A percentile compares a stretch with the other conserved stretches of the same genome.
Conservation (phyloP, 2,888 invertebrate genomes). For the Drosophila pegasa region DNA sequence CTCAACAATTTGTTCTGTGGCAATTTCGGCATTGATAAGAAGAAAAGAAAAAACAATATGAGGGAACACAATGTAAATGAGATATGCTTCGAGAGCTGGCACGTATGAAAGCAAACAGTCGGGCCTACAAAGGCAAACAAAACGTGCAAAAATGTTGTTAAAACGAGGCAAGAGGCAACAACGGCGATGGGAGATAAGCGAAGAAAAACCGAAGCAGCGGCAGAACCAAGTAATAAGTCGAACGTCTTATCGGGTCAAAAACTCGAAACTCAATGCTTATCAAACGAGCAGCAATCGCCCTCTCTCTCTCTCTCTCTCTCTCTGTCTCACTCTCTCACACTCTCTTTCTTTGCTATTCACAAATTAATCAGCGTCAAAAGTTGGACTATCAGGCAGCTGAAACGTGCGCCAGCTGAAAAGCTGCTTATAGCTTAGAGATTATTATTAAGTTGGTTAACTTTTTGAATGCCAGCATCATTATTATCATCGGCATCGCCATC, state of each 20-base stretch:
- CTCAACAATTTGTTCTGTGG: conserved; percentile 1
- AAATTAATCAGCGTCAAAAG: conserved; percentile 56
- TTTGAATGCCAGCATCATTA: conserved; percentile 27
- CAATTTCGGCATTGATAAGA: conserved; percentile 13
- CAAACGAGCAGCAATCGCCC: conserved; percentile 8
- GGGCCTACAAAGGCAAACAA: conserved; percentile 27
- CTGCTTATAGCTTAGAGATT: conserved; percentile 32
- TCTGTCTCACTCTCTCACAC: neutral
- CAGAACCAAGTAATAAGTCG: neutral
- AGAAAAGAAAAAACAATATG: conserved; percentile 18
- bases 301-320: neutral
- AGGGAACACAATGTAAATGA: conserved; percentile 13
- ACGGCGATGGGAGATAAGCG: conserved; percentile 34
- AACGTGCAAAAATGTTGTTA: conserved; percentile 50
- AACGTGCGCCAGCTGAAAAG: conserved; percentile 38
- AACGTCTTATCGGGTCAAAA: conserved; percentile 39
- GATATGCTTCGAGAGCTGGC: conserved; percentile 19
- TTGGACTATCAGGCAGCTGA: conserved; percentile 47
- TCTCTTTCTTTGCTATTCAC: conserved; percentile 2
- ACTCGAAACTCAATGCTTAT: conserved; percentile 38
- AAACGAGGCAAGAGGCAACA: conserved; percentile 2
- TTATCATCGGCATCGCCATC: neutral
- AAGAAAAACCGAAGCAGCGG: neutral
- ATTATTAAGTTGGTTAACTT: conserved; percentile 61
- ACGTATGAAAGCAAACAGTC: conserved; percentile 38